Evolutionary conservation across 1,140 invertebrate genomes (phyloP).

Genomic region (Vanessa tameamea): DNA sequence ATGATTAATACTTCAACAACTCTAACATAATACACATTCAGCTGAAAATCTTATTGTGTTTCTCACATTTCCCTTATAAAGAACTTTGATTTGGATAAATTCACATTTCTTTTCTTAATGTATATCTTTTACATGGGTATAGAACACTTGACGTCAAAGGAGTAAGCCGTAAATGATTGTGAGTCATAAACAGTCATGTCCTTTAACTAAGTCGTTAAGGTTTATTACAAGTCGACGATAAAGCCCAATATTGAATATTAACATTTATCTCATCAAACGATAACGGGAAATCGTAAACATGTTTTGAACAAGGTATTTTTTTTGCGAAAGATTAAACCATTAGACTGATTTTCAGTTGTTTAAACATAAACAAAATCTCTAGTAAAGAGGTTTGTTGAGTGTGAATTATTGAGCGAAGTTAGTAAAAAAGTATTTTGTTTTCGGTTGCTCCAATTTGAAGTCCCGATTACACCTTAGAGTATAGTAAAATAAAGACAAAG

Average conservation of each 20-base stretch:
- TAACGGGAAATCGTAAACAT: conserved; percentile 42
- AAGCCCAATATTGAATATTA: conserved; percentile 45
- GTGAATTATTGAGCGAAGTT: neutral
- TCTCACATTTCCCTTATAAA: neutral
- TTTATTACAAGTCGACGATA: conserved; percentile 44
- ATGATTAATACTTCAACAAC: no score
- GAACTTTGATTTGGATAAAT: neutral
- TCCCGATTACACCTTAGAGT: no score
- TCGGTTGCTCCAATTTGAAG: neutral
- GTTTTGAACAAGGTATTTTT: conserved; percentile 23
- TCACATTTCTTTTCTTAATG: neutral
- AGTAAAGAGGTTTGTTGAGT: neutral
- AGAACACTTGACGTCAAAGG: conserved; percentile 19
- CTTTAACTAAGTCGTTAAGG: conserved; percentile 45
- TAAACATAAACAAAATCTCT: neutral
- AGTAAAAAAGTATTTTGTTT: neutral
- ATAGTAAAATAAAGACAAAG: no score
- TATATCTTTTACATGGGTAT: neutral
- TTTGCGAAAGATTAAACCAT: conserved; percentile 16
- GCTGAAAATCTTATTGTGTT: no score
- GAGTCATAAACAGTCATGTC: conserved; percentile 37
- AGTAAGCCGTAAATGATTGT: conserved; percentile 25
- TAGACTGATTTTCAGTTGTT: neutral
- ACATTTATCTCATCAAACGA: conserved; percentile 41
- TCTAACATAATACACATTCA: no score